Evolutionary conservation across 2,113 vertebrate genomes (phyloP).

Genomic region (Periophthalmus modestus): DNA sequence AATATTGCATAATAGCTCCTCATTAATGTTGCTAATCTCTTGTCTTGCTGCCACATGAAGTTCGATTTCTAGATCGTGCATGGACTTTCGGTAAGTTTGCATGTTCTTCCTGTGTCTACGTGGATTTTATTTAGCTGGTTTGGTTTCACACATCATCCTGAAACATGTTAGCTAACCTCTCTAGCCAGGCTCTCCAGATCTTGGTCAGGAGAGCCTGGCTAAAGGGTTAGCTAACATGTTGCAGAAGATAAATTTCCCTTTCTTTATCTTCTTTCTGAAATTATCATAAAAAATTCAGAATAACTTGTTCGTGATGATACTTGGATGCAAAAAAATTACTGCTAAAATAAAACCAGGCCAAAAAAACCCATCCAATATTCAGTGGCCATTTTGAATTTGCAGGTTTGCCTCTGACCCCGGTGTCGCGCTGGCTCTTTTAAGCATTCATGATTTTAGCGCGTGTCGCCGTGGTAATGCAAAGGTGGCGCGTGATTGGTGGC

Average conservation of each 20-base stretch:
- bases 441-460: conserved; percentile 5
- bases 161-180: too few relatives aligned
- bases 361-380: not conserved
- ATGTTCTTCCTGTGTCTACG: too few relatives aligned
- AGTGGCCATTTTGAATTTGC: not conserved
- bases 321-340: not conserved
- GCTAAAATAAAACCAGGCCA: not conserved
- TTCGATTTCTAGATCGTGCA: not conserved
- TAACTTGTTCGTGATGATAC: not conserved
- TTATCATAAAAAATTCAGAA: too few relatives aligned
- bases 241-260: not conserved
- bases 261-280: too few relatives aligned
- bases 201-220: too few relatives aligned
- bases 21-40: too few relatives aligned
- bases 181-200: too few relatives aligned
- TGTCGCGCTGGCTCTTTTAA: not conserved
- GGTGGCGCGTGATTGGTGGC: conserved; percentile 63
- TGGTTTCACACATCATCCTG: too few relatives aligned
- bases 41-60: not conserved
- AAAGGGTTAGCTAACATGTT: too few relatives aligned
- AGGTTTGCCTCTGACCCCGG: conserved; percentile 10
- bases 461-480: conserved; percentile 35
- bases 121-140: too few relatives aligned
- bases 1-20: too few relatives aligned
- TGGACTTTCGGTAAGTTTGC: not conserved